Evolutionary conservation across 2,888 invertebrate species (phyloP).

Genomic region (Pseudoips prasinana): DNA sequence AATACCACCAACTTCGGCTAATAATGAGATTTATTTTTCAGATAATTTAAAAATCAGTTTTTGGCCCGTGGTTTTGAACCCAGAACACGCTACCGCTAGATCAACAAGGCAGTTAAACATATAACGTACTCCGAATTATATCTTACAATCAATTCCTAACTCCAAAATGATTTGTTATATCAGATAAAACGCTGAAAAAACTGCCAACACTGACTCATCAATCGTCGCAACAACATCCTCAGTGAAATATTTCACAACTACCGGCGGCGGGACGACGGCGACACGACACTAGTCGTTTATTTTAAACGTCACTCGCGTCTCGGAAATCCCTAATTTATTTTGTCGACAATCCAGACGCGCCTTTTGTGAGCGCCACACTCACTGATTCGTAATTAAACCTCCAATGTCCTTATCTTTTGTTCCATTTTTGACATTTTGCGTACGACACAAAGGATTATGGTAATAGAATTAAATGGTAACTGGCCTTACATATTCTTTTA

Average conservation of each 20-base stretch:
- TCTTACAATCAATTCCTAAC: no score
- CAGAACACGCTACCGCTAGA: no score
- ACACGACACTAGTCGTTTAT: slow-evolving; percentile 14
- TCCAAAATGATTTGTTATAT: no score
- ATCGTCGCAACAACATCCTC: background rate
- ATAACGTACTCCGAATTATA: no score
- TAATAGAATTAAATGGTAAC: background rate
- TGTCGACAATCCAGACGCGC: slow-evolving; percentile 20
- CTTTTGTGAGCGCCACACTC: slow-evolving; percentile 20
- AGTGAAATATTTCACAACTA: slow-evolving; percentile 3
- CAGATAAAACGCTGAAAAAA: no score
- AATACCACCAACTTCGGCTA: no score
- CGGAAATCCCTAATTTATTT: slow-evolving; percentile 27
- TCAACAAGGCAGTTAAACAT: no score
- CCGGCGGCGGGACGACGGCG: slow-evolving; percentile 4
- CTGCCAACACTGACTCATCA: background rate
- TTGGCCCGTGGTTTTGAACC: no score
- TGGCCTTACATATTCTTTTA: no score
- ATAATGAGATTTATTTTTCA: no score
- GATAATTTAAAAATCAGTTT: no score
- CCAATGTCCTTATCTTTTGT: slow-evolving; percentile 1
- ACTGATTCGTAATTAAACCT: slow-evolving; percentile 23
- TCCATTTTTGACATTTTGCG: background rate
- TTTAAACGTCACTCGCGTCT: slow-evolving; percentile 11
- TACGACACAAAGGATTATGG: background rate